phyloP scores from a whole-genome alignment of 2,888 invertebrate species.

The Dolichomitus sp. region DNA sequence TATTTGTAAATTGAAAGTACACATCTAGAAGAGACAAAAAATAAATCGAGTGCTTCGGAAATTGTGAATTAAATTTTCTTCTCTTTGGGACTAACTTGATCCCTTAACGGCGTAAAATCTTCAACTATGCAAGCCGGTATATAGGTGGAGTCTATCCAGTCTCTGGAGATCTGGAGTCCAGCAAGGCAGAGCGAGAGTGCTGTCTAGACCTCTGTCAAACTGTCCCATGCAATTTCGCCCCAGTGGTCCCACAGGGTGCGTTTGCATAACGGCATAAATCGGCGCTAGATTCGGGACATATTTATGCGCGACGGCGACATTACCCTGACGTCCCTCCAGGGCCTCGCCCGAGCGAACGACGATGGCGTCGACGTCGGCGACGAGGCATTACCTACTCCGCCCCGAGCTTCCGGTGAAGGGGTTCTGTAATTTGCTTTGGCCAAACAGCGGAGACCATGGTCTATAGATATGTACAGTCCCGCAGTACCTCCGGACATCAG shows the following conservation, averaged over 20 bases:
- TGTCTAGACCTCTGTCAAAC: slow-evolving; percentile 66
- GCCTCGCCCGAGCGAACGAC: slow-evolving; percentile 43
- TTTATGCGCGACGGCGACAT: slow-evolving; percentile 72
- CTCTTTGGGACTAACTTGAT: neutral
- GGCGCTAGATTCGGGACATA: slow-evolving; percentile 71
- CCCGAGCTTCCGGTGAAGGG: slow-evolving; percentile 66
- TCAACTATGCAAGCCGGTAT: slow-evolving; percentile 26
- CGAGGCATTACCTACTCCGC: slow-evolving; percentile 67
- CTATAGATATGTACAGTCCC: slow-evolving; percentile 16
- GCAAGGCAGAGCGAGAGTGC: slow-evolving; percentile 40
- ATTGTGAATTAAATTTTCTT: neutral
- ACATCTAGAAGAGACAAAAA: neutral
- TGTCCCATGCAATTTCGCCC: slow-evolving; percentile 66
- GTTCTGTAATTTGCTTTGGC: slow-evolving; percentile 68
- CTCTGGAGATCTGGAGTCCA: slow-evolving; percentile 49
- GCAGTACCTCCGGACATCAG: slow-evolving; percentile 50
- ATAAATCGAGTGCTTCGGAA: neutral
- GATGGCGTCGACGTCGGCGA: slow-evolving; percentile 52
- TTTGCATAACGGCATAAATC: slow-evolving; percentile 74
- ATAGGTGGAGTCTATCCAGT: slow-evolving; percentile 58
- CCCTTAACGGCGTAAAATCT: slow-evolving; percentile 28
- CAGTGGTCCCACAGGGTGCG: slow-evolving; percentile 66
- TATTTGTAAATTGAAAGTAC: neutral
- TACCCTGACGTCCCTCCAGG: slow-evolving; percentile 69
- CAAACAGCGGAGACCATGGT: slow-evolving; percentile 59